Conservation (phyloP, 1,140 invertebrate species). For the Conus betulinus region DNA sequence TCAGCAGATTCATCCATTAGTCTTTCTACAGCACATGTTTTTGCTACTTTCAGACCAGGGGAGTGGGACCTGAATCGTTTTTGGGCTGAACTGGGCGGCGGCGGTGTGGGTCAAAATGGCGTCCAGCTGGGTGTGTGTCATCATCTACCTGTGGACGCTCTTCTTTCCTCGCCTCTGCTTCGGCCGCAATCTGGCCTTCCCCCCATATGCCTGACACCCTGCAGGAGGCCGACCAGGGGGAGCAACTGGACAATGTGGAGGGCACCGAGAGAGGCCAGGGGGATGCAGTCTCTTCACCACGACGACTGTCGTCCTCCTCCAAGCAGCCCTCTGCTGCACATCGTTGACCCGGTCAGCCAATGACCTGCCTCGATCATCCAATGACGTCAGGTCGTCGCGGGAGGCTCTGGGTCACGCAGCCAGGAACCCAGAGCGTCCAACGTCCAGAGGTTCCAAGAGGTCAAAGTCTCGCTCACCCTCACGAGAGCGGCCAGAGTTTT, state of each 20-base stretch:
- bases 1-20: no score
- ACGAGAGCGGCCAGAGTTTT: constrained; percentile 23
- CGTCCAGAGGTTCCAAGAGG: neutral
- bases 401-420: neutral
- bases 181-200: constrained; percentile 87
- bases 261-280: constrained; percentile 40
- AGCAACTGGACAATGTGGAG: constrained; percentile 37
- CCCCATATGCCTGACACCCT: constrained; percentile 9
- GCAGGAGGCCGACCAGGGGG: neutral
- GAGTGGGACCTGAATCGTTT: constrained; percentile 65
- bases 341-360: neutral
- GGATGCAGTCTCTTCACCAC: neutral
- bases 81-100: constrained; percentile 72
- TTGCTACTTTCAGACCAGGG: constrained; percentile 59
- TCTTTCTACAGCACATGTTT: neutral
- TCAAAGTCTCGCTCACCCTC: constrained; percentile 21
- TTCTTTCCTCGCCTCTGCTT: constrained; percentile 83
- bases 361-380: neutral
- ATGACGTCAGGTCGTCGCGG: constrained; percentile 7
- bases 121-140: constrained; percentile 95
- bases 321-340: neutral
- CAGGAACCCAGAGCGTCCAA: neutral
- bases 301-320: constrained; percentile 5
- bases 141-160: constrained; percentile 94
- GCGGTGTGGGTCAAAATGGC: constrained; percentile 99